Base-by-base conservation (phyloP, 2,888 invertebrate species). In the Rapana venosa region DNA sequence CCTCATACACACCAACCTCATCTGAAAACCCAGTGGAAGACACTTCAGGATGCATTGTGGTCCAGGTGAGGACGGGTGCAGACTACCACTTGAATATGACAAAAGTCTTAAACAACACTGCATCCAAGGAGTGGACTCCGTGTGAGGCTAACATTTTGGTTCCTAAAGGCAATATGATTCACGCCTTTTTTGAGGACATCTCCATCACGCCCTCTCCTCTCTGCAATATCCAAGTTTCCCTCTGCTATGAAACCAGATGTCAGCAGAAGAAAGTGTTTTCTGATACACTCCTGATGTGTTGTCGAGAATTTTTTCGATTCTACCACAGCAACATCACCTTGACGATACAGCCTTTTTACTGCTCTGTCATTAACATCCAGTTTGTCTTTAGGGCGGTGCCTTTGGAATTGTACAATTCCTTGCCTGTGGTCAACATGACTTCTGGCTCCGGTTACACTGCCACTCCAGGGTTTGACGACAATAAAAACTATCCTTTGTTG, bases 391-490 rank as follows among this genome's bases (percentile, higher is more conserved):
- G 84, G n/a, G 58, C 84, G 13, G 84, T 85, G 56, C 84, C 58
- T 17, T 85, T 17, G 8, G 47, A 47, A 17, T 35, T 47, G 2
- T 17, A 15, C 15, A 15, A 85, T 15, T 1, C 11, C 15, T 35
- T 88, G 35, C 58, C 81, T 11, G 83, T 83, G 17, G 47, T 85
- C 56, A 47, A 56, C 56, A 85, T 58, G 56, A 70, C 89, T 56
- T 58, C 84, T 47, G 74, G 15, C 13, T 74, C 85, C 32, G 89
- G 85, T 20, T 89, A 89, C 77, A 22, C 85, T 26, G 74, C 74
- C 47, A 66, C 89, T 0, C 85, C 85, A 0, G 89, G 85, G 8
- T 89, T 74, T 70, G 77, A 89, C 36, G 89, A 66, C n/a, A 22
- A 56, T 17, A 84, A 32, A 58, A 6, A 47, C 15, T 89, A 89